These are phyloP conservation scores for Pocillopora meandrina DNA, from an alignment of 92 coral and sea anemone species.

Conservation along the genomic window DNA sequence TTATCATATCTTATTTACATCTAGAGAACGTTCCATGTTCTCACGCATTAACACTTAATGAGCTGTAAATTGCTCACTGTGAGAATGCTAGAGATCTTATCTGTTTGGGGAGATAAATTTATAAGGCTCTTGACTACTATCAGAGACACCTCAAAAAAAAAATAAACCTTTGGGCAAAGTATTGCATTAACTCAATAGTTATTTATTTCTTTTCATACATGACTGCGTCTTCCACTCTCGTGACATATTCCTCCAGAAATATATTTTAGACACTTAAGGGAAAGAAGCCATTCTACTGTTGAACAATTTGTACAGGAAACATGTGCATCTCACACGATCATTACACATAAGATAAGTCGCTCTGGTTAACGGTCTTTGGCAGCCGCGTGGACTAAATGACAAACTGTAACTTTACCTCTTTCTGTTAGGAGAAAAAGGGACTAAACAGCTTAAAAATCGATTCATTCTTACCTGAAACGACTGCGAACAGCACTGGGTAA, in stretches of 20 bases:
- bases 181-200: too few relatives aligned
- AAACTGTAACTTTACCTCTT: conserved; percentile 17
- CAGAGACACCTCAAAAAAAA: conserved; percentile 4
- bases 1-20: conserved; percentile 16
- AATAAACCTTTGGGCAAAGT: neutral
- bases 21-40: conserved; percentile 6
- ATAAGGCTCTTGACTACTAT: neutral
- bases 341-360: neutral
- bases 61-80: conserved; percentile 25
- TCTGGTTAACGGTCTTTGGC: neutral
- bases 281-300: conserved; percentile 6
- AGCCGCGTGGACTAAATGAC: neutral
- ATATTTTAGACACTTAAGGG: conserved; percentile 20
- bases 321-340: neutral
- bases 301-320: neutral
- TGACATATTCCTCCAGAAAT: neutral
- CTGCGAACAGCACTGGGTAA: conserved; percentile 22
- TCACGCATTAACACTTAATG: conserved; percentile 6
- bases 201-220: conserved; percentile 14
- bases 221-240: conserved; percentile 5
- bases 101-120: neutral
- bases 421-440: conserved; percentile 1
- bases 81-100: conserved; percentile 17
- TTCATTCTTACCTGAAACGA: conserved; percentile 38
- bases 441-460: conserved; percentile 9